Evolutionary conservation across 2,888 invertebrate genomes (phyloP), one percentile per base, ranked within the genome.

Genomic region (Chorisops tibialis): DNA sequence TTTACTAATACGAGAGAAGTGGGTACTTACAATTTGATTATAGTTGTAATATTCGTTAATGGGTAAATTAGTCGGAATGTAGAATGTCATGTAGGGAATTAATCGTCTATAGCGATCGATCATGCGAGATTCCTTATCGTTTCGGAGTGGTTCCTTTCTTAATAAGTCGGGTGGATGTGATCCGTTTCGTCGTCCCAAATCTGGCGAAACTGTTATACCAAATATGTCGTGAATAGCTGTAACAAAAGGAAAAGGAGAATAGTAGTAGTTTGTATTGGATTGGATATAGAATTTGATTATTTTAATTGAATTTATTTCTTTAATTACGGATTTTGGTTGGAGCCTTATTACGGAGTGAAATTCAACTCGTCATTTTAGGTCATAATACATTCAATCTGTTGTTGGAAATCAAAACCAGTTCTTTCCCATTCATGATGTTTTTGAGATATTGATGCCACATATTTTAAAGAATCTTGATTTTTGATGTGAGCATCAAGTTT

Each of bases 81-180:
- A 91, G 76, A 87, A 92, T 37, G 89, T 89, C 84, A 89, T 88
- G 74, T 91, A 91, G 1, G 91, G 92, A 71, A 92, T 87, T 51
- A 92, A 76, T 66, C 92, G 82, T 70, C 91, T 84, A 72, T 87
- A 87, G 54, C 91, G 82, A 76, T 90, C 78, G 43, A 75, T 74
- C 61, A 75, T 71, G 64, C 73, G 76, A 30, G 30, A 30, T 30
- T 30, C 30, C 6, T 56, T 56, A 9, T 24, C 43, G 7, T 73
- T 66, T 65, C 72, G 71, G 1, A 7, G 14, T 18, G 43, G 19
- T n/a, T 37, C 35, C 4, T 58, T 21, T n/a, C 9, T 12, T 3
- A 38, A 16, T n/a, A 35, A 6, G 16, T 52, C 41, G 7, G 43
- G 19, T 22, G 11, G 14, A 24, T 21, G 61, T 43, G 69, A 65